Percentiles rank a stretch among this genome's conserved stretches.
phyloP scores from a whole-genome alignment of 2,888 invertebrate species.

The Meghimatium bilineatum region DNA sequence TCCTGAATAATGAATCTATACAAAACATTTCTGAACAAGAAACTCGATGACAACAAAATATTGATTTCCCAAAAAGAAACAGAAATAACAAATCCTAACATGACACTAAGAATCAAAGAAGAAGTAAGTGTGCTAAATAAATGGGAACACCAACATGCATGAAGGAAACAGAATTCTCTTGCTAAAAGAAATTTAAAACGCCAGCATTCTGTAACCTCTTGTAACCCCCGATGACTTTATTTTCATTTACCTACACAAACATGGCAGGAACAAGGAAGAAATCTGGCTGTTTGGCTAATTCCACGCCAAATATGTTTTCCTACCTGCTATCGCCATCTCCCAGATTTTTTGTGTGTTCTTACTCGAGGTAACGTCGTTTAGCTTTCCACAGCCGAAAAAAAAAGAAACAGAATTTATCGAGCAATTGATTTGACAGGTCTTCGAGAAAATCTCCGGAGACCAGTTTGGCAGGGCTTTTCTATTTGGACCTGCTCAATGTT shows the following conservation, averaged over 20 bases:
- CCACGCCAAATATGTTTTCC: background rate
- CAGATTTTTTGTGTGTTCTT: slow-evolving; percentile 3
- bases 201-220: background rate
- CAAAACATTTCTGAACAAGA: too few species aligned
- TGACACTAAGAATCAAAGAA: background rate
- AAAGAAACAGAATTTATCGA: background rate
- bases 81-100: too few species aligned
- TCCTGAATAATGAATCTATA: too few species aligned
- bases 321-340: background rate
- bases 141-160: background rate
- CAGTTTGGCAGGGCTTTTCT: background rate
- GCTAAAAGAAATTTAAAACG: background rate
- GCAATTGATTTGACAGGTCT: slow-evolving; percentile 3
- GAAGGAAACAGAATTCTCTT: background rate
- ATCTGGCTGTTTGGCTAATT: slow-evolving; percentile 2
- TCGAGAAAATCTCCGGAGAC: background rate
- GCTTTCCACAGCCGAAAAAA: background rate
- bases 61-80: too few species aligned
- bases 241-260: slow-evolving; percentile 8
- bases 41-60: too few species aligned
- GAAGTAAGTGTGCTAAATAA: background rate
- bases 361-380: background rate
- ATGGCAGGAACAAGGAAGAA: background rate
- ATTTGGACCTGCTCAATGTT: background rate
- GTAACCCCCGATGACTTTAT: background rate